Evolutionary conservation across 2,797 vertebrate genomes (phyloP), one percentile per base, ranked within the genome.

Genomic region (Coregonus ussuriensis): DNA sequence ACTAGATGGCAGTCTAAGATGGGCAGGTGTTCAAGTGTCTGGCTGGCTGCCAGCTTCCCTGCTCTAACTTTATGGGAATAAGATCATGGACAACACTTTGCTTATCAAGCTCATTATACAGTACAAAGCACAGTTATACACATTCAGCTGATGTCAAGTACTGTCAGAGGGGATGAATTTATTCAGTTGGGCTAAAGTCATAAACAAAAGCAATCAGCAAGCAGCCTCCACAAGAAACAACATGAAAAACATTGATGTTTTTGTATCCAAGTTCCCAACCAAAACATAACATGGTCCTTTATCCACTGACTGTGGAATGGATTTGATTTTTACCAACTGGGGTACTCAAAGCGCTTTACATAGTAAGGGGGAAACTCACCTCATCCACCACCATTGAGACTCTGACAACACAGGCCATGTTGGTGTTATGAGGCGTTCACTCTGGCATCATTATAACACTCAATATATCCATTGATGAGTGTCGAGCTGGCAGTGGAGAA

Each of bases 1-100:
- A 83, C 83, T 72, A 83, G 86, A 86, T 86, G 86, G 80, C 83
- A 88, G 77, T 85, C 66, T 51, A 70, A 71, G 71, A 74, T 86
- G 80, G 69, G 6, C 52, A 69, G 66, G 37, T 52, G 51, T 14
- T 7, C 15, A 3, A 18, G 54, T 52, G 31, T 65, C 9, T 2
- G 13, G 7, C 74, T 77, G 73, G 31, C 52, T 63, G 65, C 35
- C 74, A 52, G 51, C 63, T 56, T 53, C 7, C 52, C 75, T 71
- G 72, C 72, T 81, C 37, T 29, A 81, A 74, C 70, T 79, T 71
- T 71, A 75, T 18, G n/a, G 25, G 53, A 77, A 75, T 81, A 71
- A 71, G 78, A 21, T 6, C 71, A 18, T 72, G 51, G 51, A 53
- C 51, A 16, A 52, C 16, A 13, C 4, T 16, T 72, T 51, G 25